A percentile compares a stretch with the other conserved stretches of the same genome.
Evolutionary conservation across 2,797 vertebrate species (phyloP).

Genomic region (Melanotaenia maccullochi): DNA sequence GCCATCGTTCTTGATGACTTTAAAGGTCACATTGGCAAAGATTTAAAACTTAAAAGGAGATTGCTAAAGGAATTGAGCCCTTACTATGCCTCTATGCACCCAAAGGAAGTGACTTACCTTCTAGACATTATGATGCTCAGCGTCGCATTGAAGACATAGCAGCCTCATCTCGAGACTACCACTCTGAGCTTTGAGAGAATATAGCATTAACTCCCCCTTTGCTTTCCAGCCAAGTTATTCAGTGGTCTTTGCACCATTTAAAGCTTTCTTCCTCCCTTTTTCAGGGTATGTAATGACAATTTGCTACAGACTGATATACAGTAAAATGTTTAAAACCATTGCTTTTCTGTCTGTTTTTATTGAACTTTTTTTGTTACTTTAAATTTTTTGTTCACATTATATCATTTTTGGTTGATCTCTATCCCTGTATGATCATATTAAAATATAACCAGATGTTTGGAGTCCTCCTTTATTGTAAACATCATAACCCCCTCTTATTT

Average conservation of each 20-base stretch:
- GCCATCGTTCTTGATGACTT: slow-evolving; percentile 35
- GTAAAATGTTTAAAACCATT: slow-evolving; percentile 91
- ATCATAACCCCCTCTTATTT: slow-evolving; percentile 81
- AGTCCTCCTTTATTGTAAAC: slow-evolving; percentile 81
- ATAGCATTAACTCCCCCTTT: slow-evolving; percentile 54
- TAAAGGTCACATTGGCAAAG: slow-evolving; percentile 52
- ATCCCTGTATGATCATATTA: slow-evolving; percentile 98
- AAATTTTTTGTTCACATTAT: slow-evolving; percentile 83
- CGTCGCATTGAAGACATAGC: slow-evolving; percentile 47
- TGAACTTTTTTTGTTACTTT: slow-evolving; percentile 91
- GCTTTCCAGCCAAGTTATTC: slow-evolving; percentile 80
- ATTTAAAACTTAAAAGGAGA: slow-evolving; percentile 43
- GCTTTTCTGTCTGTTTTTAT: slow-evolving; percentile 91
- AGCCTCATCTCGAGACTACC: slow-evolving; percentile 51
- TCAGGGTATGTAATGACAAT: slow-evolving; percentile 93
- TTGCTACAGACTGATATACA: slow-evolving; percentile 94
- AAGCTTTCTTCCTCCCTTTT: slow-evolving; percentile 82
- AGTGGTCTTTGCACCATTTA: slow-evolving; percentile 91
- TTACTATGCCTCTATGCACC: slow-evolving; percentile 67
- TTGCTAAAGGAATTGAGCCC: slow-evolving; percentile 50
- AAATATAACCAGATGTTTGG: slow-evolving; percentile 95
- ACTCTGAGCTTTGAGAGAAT: slow-evolving; percentile 62
- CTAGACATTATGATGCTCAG: slow-evolving; percentile 33
- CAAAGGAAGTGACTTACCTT: slow-evolving; percentile 59
- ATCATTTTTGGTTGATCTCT: slow-evolving; percentile 90